Conservation (phyloP, 2,113 vertebrate species). For the Todiramphus saurophagus region DNA sequence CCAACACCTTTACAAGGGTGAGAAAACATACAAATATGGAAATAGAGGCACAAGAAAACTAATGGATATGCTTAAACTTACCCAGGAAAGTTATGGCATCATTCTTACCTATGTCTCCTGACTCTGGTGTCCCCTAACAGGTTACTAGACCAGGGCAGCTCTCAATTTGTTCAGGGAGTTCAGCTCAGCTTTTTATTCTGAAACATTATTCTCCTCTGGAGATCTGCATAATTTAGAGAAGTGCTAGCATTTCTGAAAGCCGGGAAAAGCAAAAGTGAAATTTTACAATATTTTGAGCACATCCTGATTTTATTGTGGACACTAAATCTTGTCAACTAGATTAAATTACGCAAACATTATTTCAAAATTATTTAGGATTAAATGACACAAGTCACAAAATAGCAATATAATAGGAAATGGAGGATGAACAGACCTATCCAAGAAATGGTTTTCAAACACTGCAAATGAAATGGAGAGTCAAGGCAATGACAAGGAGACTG, state of each 20-base stretch:
- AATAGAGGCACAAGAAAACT: neutral
- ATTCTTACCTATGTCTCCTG: neutral
- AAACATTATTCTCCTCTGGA: neutral
- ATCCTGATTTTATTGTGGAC: neutral
- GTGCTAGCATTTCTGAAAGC: neutral
- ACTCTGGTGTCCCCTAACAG: neutral
- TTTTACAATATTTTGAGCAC: neutral
- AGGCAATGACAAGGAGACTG: neutral
- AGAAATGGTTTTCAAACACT: slow-evolving; percentile 18
- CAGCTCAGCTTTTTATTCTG: neutral
- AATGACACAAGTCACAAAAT: neutral
- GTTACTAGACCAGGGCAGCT: neutral
- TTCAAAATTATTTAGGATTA: neutral
- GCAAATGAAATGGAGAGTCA: neutral
- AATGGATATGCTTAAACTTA: neutral
- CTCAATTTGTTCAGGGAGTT: neutral
- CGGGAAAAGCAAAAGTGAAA: neutral
- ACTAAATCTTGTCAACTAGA: neutral
- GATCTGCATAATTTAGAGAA: neutral
- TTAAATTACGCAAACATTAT: neutral
- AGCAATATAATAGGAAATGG: neutral
- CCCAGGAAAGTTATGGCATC: neutral
- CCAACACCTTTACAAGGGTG: slow-evolving; percentile 38
- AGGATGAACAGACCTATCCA: neutral
- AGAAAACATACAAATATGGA: slow-evolving; percentile 34